Base-by-base conservation (phyloP, 1,140 invertebrate genomes). In the Scaptomyza graminum region DNA sequence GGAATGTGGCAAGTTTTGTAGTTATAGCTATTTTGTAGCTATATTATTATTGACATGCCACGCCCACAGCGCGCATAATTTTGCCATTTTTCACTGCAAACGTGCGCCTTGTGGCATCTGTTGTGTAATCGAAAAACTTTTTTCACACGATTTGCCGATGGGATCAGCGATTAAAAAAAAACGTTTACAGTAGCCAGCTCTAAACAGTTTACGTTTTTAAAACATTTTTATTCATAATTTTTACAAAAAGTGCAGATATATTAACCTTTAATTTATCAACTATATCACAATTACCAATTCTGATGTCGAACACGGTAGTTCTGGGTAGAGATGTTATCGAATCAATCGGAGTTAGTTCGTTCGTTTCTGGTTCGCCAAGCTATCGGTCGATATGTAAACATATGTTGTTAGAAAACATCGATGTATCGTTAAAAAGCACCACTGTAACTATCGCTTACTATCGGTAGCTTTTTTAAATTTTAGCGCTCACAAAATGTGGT, bases 81-180 rank as follows among this genome's bases (percentile, higher is more conserved):
- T n/a, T 57, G 28, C 37, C n/a, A 57, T 82, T 84, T 85, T 80
- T 74, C 67, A 69, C 25, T 13, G 47, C 34, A 41, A n/a, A 15
- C 56, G 43, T 55, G 49, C 50, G 18, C 54, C 22, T 62, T 68
- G 55, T 41, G 55, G 56, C 49, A 31, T 60, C 31, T 88, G 82
- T 87, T 87, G 82, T 87, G 82, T 87, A 87, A 87, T 75, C 83
- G 64, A 15, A 67, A 34, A 44, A 56, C 37, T 47, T 62, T 73
- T 71, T 41, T 47, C 46, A 57, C n/a, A 3, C 1, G 28, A 12
- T 57, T 65, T 57, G 5, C 15, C 50, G 3, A 16, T 8, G 37
- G 37, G 12, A 12, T n/a, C 37, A 41, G 12, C 31, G n/a, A 2
- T n/a, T 15, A 22, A 39, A 13, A 16, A 9, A 22, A 0, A n/a